A percentile compares a stretch with the other conserved stretches of the same genome.
Conservation (phyloP, 2,888 invertebrate species). For the Drosophila robusta region DNA sequence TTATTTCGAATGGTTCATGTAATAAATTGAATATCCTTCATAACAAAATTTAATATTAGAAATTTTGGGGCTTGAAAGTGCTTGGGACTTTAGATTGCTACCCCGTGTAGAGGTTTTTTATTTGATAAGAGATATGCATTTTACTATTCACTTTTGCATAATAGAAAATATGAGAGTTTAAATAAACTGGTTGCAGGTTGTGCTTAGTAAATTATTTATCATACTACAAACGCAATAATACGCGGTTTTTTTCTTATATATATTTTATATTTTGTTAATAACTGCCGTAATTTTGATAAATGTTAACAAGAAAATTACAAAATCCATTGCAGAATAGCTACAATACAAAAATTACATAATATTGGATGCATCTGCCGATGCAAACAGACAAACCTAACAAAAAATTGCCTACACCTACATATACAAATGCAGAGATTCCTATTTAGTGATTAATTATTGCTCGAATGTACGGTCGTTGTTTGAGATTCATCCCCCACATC, state of each 20-base stretch:
- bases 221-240: not conserved
- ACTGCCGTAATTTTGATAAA: conserved; percentile 57
- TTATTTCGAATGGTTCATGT: too few species aligned
- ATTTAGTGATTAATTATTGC: conserved; percentile 71
- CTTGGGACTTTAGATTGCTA: too few species aligned
- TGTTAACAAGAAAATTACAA: conserved; percentile 66
- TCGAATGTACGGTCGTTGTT: conserved; percentile 52
- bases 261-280: conserved; percentile 55
- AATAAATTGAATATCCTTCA: too few species aligned
- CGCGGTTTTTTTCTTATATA: not conserved
- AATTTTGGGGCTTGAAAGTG: too few species aligned
- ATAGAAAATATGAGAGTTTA: not conserved
- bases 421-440: conserved; percentile 77
- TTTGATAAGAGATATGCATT: too few species aligned
- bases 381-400: conserved; percentile 44
- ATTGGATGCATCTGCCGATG: conserved; percentile 9
- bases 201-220: too few species aligned
- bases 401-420: conserved; percentile 35
- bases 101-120: too few species aligned
- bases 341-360: conserved; percentile 34
- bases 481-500: conserved; percentile 26
- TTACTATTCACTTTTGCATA: not conserved
- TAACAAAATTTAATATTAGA: too few species aligned
- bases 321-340: conserved; percentile 37
- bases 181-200: too few species aligned